Evolutionary conservation across 2,113 vertebrate species (phyloP).

Genomic region (Lepus timidus): DNA sequence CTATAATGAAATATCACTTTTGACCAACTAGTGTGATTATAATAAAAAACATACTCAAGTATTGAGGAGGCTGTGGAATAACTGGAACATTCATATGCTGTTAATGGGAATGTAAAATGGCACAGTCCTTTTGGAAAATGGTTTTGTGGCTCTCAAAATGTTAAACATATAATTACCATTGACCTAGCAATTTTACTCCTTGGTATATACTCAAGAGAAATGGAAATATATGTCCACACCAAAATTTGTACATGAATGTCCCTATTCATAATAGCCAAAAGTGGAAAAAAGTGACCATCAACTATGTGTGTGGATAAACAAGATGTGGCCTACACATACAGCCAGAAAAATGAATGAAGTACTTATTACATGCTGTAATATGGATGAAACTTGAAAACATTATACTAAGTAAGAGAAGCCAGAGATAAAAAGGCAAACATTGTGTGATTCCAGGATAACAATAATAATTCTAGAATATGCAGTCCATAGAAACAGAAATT

Average conservation of each 20-base stretch:
- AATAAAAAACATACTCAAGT: not conserved
- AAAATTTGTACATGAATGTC: not conserved
- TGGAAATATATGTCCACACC: slow-evolving; percentile 18
- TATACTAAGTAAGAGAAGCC: not conserved
- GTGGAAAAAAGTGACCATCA: not conserved
- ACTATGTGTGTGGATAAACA: not conserved
- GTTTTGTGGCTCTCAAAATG: not conserved
- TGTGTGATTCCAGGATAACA: not conserved
- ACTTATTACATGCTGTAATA: not conserved
- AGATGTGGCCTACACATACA: not conserved
- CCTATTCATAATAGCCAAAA: not conserved
- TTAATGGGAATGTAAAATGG: not conserved
- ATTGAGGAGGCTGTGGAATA: not conserved
- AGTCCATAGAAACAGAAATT: slow-evolving; percentile 24
- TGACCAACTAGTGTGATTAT: not conserved
- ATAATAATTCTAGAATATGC: not conserved
- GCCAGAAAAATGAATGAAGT: slow-evolving; percentile 14
- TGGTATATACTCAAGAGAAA: not conserved
- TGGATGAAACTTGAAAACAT: not conserved
- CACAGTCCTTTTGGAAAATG: not conserved
- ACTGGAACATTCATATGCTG: not conserved
- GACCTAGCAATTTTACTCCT: not conserved
- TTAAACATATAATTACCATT: not conserved
- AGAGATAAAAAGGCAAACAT: not conserved
- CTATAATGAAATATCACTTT: not conserved